A percentile compares a stretch with the other conserved stretches of the same genome.
Conservation (phyloP, 2,888 invertebrate genomes). For the Polia nebulosa region DNA sequence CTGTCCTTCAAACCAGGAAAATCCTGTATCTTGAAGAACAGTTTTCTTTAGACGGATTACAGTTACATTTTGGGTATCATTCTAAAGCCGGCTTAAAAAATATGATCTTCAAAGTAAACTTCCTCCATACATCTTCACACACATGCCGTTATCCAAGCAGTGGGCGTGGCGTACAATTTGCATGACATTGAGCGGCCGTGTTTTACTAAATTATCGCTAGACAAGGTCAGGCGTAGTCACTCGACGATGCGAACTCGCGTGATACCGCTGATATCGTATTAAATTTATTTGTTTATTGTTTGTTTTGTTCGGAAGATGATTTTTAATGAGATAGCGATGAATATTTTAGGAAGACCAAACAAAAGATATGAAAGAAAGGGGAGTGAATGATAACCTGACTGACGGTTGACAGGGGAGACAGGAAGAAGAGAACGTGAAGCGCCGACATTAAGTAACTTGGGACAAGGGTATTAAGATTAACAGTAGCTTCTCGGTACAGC, state of each 20-base stretch:
- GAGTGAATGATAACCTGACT: not conserved
- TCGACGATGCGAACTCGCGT: constrained; percentile 31
- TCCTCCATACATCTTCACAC: constrained; percentile 38
- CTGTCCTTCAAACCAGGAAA: not conserved
- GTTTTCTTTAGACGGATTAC: not conserved
- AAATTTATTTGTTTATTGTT: constrained; percentile 52
- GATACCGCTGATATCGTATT: constrained; percentile 45
- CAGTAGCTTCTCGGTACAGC: too few relatives aligned
- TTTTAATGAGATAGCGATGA: constrained; percentile 17
- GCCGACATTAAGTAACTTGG: not conserved
- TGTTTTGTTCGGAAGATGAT: constrained; percentile 27
- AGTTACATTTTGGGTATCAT: not conserved
- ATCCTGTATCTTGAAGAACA: not conserved
- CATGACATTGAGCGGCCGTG: constrained; percentile 67
- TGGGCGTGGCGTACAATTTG: constrained; percentile 60
- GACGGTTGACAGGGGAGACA: not conserved
- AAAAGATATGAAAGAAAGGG: not conserved
- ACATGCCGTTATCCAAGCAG: constrained; percentile 57
- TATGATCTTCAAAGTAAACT: constrained; percentile 5
- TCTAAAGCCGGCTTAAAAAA: constrained; percentile 8
- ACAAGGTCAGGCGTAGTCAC: constrained; percentile 59
- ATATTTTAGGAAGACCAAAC: not conserved
- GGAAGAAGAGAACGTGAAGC: not conserved
- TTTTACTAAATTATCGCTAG: constrained; percentile 67
- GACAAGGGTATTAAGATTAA: not conserved